phyloP scores from a whole-genome alignment of 2,797 vertebrate species.

The Oreortyx pictus region DNA sequence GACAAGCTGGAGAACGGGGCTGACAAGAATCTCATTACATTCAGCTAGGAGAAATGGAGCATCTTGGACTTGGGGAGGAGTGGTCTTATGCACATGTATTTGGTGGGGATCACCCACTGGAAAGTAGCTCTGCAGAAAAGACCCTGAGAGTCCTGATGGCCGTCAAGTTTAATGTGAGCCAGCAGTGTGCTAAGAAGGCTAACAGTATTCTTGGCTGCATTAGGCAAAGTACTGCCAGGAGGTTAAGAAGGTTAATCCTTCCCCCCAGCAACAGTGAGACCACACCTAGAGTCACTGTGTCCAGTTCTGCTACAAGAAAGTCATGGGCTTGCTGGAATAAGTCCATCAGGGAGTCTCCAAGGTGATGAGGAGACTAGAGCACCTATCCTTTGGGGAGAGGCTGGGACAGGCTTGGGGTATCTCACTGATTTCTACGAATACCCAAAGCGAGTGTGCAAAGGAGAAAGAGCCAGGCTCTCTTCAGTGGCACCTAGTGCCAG shows the following conservation, averaged over 20 bases:
- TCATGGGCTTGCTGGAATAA: background rate
- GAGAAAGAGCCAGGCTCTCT: background rate
- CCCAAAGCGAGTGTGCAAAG: background rate
- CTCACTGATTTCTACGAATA: background rate
- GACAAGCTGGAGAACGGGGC: background rate
- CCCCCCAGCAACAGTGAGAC: background rate
- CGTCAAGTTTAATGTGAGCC: background rate
- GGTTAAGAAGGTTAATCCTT: background rate
- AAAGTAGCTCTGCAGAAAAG: background rate
- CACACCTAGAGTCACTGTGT: background rate
- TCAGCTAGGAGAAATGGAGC: background rate
- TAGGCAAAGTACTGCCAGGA: background rate
- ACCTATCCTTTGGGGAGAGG: background rate
- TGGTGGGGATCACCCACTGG: background rate
- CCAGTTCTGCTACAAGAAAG: background rate
- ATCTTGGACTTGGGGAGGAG: background rate
- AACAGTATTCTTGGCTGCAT: background rate
- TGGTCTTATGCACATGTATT: background rate
- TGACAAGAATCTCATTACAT: background rate
- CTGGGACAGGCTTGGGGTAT: background rate
- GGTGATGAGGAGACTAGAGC: background rate
- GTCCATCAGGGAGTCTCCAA: background rate
- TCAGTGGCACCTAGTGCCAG: background rate
- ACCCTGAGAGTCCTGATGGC: background rate
- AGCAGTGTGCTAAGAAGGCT: background rate